Evolutionary conservation across 2,888 invertebrate species (phyloP), one percentile per base, ranked within the genome.

Genomic region (Meiosimyza decipiens): DNA sequence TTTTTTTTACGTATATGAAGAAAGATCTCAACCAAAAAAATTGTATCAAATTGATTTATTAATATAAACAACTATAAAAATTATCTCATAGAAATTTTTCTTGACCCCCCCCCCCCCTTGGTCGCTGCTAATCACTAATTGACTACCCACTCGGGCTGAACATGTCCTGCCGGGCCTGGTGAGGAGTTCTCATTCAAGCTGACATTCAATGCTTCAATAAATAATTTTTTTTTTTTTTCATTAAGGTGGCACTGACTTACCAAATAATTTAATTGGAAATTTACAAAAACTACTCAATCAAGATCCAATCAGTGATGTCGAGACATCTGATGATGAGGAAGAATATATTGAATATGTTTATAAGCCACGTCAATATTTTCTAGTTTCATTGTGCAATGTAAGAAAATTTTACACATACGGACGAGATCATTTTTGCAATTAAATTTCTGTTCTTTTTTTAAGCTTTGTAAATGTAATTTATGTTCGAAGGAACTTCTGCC

Each of bases 321-420:
- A 82, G 59, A 81, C 84, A 6, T 84, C 88, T 40, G 88, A 85
- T 22, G 90, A 90, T 74, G 90, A 89, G 40, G 90, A 90, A 52
- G 90, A 90, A 71, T 90, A 90, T 71, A 88, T 91, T 64, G 90
- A 92, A 65, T 91, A 92, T 79, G 90, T 91, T 75, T 91, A 92
- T 75, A 91, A 89, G 80, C 92, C 92, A 69, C 88, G 92, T 12
- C 89, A 89, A 80, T 90, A 92, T 15, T 92, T 90, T 81, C 85
- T 91, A 50, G 89, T 90, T 57, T 90, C 89, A 74, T 85, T 89
- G 6, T 93, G 93, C 75, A 84, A 87, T 77, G 87, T 85, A 80
- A 80, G 79, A 74, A 28, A 52, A 18, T 51, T 28, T n/a, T 11
- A 12, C 1, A 11, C 40, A 6, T 28, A n/a, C 7, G 6, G 47